A percentile compares a stretch with the other conserved stretches of the same genome.
These are phyloP conservation scores for Rhinopithecus roxellana DNA, from an alignment of 2,113 vertebrate species.

Conservation along the genomic window DNA sequence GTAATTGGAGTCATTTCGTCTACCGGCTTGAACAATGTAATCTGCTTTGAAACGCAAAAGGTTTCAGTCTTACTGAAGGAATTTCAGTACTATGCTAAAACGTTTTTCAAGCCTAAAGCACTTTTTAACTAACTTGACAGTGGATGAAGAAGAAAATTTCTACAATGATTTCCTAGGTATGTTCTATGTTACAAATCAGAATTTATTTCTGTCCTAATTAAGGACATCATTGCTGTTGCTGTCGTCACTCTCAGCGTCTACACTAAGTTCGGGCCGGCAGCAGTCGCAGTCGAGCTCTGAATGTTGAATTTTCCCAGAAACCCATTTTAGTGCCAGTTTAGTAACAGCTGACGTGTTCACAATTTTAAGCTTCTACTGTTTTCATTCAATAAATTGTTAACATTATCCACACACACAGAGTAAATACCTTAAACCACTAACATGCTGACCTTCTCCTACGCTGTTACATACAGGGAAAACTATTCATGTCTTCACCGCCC, in stretches of 20 bases:
- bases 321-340: not conserved
- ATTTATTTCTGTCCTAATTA: not conserved
- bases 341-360: not conserved
- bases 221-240: not conserved
- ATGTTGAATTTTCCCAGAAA: not conserved
- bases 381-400: not conserved
- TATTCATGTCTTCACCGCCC: accelerated
- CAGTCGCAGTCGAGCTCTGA: not conserved
- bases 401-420: accelerated
- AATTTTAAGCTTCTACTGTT: not conserved
- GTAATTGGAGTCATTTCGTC: accelerated
- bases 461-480: accelerated
- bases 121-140: not conserved
- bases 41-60: not conserved
- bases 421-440: accelerated
- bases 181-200: too few relatives aligned
- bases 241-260: not conserved
- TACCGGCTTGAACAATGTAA: accelerated
- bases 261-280: not conserved
- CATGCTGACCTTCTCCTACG: not conserved
- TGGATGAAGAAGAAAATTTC: too few relatives aligned
- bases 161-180: not conserved
- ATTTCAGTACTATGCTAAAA: accelerated
- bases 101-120: not conserved
- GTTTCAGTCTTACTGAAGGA: accelerated